Evolutionary conservation across 1,140 invertebrate species (phyloP).

Genomic region (Myzus persicae): DNA sequence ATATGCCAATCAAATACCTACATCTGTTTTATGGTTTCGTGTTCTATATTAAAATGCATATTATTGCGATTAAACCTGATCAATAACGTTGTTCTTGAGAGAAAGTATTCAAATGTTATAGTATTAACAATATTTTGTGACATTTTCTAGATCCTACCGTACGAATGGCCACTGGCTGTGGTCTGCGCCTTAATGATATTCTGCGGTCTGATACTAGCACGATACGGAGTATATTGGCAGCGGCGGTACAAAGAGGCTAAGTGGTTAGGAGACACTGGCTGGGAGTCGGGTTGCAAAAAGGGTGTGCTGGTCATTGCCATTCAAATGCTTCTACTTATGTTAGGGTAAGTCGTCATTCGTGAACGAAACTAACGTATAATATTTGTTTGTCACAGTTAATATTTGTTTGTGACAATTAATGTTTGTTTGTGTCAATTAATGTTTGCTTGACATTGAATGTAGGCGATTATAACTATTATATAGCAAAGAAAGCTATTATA

Average conservation of each 20-base stretch:
- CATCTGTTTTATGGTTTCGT: constrained; percentile 14
- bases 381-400: not conserved
- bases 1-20: not conserved
- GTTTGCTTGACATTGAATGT: not conserved
- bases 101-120: not conserved
- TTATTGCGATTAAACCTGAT: not conserved
- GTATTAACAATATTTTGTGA: not conserved
- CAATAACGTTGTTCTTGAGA: not conserved
- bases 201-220: constrained; percentile 16
- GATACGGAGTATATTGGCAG: constrained; percentile 49
- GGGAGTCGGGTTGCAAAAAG: constrained; percentile 56
- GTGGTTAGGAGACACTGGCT: constrained; percentile 54
- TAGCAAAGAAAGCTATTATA: too few species aligned
- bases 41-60: not conserved
- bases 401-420: not conserved
- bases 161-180: constrained; percentile 44
- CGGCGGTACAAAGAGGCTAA: constrained; percentile 47
- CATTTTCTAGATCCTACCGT: constrained; percentile 33
- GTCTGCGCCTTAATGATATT: constrained; percentile 33
- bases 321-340: constrained; percentile 40
- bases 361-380: not conserved
- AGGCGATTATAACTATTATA: not conserved
- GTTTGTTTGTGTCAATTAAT: not conserved
- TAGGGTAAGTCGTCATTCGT: constrained; percentile 16
- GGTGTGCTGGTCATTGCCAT: constrained; percentile 43